Evolutionary conservation across 1,140 invertebrate genomes (phyloP), one percentile per base, ranked within the genome.

Genomic region (Apocrypta bakeri): DNA sequence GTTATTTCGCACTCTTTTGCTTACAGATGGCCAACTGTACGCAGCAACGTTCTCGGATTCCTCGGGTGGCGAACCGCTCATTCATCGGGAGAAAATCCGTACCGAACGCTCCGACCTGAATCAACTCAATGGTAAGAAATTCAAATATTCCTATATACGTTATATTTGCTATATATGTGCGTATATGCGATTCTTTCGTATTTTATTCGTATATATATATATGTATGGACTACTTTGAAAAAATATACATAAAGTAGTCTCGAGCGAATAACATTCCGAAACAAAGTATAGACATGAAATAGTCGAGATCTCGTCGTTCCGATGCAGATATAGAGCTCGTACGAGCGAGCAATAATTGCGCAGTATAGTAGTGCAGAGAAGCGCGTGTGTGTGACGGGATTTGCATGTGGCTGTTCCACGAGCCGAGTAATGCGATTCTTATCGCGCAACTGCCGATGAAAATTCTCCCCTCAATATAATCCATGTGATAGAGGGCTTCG

Each of bases 21-120:
- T 82, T 77, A 64, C 92, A 96, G 97, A 97, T 90, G 96, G 95
- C 27, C 95, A 98, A 88, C 91, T 99, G 82, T 99, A 98, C 91
- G 96, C 97, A 29, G 98, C 97, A 25, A 99, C 98, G n/a, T 97
- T 98, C 42, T 96, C 97, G 1, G 98, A 99, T 92, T 98, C 98
- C 90, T 96, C 96, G 12, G 97, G 97, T 64, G 96, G 96, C 14
- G 98, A 98, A 92, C 96, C 98, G 0, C 93, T 99, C 12, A 98
- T 99, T 88, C 98, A 98, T 92, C 94, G 97, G 84, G 94, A 96
- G 86, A 95, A 95, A 85, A 94, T 98, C 85, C 94, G 98, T 86
- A 99, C 98, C 12, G 97, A 98, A 90, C 94, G 95, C 84, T 96
- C 95, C 85, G 95, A 97, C 92, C 93, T 95, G 80, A 96, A 95